Evolutionary conservation across 2,888 invertebrate species (phyloP).

Genomic region (Cyclophora punctaria): DNA sequence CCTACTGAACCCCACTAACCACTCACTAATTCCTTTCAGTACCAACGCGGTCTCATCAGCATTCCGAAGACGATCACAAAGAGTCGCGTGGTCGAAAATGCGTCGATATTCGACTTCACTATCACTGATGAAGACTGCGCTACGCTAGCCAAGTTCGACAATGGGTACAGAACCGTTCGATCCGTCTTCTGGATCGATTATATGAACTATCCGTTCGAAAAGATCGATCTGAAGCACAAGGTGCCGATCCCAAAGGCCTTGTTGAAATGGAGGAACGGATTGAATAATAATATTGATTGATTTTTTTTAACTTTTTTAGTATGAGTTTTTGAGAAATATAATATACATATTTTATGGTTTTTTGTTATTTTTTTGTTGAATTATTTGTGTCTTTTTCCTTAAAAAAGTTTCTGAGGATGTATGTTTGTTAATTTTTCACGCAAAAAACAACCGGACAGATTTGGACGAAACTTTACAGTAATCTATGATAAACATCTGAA

Average conservation of each 20-base stretch:
- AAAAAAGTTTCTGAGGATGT: too few species aligned
- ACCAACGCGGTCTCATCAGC: slow-evolving; percentile 38
- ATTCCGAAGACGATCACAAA: slow-evolving; percentile 48
- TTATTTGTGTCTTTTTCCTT: too few species aligned
- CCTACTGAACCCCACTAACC: not conserved
- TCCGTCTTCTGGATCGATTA: slow-evolving; percentile 34
- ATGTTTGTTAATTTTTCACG: too few species aligned
- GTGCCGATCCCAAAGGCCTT: slow-evolving; percentile 22
- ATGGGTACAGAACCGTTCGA: slow-evolving; percentile 30
- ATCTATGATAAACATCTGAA: too few species aligned
- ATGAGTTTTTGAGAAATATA: too few species aligned
- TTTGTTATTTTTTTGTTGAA: too few species aligned
- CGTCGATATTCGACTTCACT: slow-evolving; percentile 46
- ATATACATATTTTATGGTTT: too few species aligned
- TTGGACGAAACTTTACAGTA: too few species aligned
- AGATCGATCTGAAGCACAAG: slow-evolving; percentile 9
- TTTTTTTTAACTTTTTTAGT: too few species aligned
- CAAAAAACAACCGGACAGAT: too few species aligned
- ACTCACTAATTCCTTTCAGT: slow-evolving; percentile 26
- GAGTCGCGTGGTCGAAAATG: slow-evolving; percentile 40
- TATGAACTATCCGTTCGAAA: slow-evolving; percentile 40
- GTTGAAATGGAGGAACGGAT: slow-evolving; percentile 34
- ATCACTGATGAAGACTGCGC: slow-evolving; percentile 9
- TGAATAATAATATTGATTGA: not conserved
- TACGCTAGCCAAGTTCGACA: slow-evolving; percentile 33